A percentile compares a stretch with the other conserved stretches of the same genome.
These are phyloP conservation scores for Ictalurus punctatus DNA, from an alignment of 2,113 vertebrate genomes.

Conservation along the genomic window DNA sequence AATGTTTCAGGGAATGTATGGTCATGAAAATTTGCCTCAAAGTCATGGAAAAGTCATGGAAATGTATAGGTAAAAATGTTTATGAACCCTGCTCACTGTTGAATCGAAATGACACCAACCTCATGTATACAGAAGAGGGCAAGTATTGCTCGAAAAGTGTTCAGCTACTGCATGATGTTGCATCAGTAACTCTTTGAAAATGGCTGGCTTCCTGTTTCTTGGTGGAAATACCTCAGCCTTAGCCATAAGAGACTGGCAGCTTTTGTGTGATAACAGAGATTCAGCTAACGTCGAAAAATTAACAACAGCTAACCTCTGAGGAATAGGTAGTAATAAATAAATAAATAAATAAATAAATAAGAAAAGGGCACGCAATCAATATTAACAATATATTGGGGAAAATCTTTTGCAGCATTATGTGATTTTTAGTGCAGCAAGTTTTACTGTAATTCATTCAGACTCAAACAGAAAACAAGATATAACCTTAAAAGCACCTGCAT, in stretches of 20 bases:
- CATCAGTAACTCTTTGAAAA: neutral
- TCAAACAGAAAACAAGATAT: neutral
- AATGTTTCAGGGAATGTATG: too few relatives aligned
- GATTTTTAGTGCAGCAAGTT: too few relatives aligned
- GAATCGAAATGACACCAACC: neutral
- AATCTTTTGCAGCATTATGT: neutral
- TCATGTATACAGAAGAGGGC: neutral
- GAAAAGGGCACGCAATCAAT: neutral
- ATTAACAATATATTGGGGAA: neutral
- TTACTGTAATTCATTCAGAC: neutral
- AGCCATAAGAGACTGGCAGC: neutral
- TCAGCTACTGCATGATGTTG: neutral
- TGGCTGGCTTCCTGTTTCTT: neutral
- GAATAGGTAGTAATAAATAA: too few relatives aligned
- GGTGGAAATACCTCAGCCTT: neutral
- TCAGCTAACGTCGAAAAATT: neutral
- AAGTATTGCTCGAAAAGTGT: neutral
- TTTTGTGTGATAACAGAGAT: neutral
- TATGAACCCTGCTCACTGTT: neutral
- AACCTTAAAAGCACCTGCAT: too few relatives aligned
- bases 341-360: neutral
- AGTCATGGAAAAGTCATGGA: too few relatives aligned
- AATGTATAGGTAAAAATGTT: too few relatives aligned
- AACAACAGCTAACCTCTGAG: neutral
- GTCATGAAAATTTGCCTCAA: too few relatives aligned